Conservation (phyloP, 2,888 invertebrate species). For the Tachina lurida region DNA sequence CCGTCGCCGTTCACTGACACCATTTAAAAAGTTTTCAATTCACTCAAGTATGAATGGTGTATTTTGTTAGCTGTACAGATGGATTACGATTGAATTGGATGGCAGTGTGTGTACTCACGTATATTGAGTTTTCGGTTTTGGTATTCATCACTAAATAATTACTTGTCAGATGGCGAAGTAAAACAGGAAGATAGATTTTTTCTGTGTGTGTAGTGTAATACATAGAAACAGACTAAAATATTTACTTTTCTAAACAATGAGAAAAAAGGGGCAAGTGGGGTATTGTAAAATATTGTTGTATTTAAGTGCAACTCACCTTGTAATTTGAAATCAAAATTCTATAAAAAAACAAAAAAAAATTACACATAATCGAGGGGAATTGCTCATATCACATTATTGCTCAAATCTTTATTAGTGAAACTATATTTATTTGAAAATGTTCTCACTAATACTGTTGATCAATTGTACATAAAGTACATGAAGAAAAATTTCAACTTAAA, state of each 20-base stretch:
- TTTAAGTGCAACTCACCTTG: constrained; percentile 79
- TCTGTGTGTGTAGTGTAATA: not conserved
- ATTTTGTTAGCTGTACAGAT: constrained; percentile 15
- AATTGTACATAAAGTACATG: no score
- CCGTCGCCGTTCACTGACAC: constrained; percentile 72
- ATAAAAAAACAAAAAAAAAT: constrained; percentile 73
- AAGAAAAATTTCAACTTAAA: no score
- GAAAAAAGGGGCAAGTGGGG: not conserved
- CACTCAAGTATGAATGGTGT: constrained; percentile 36
- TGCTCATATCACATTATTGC: no score
- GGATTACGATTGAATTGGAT: not conserved
- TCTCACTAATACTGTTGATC: no score
- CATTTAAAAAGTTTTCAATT: constrained; percentile 67
- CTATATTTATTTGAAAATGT: no score
- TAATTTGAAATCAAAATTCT: constrained; percentile 80
- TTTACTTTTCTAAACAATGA: constrained; percentile 6
- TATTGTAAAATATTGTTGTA: constrained; percentile 22
- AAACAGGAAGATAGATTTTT: constrained; percentile 60
- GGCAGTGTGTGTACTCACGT: not conserved
- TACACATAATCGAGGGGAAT: constrained; percentile 13
- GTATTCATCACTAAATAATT: constrained; percentile 68
- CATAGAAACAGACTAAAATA: constrained; percentile 2
- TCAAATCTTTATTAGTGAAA: no score
- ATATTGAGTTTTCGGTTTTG: constrained; percentile 44
- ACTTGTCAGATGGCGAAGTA: constrained; percentile 64